Conservation (phyloP, 2,113 vertebrate species). For the Prunella fulvescens region DNA sequence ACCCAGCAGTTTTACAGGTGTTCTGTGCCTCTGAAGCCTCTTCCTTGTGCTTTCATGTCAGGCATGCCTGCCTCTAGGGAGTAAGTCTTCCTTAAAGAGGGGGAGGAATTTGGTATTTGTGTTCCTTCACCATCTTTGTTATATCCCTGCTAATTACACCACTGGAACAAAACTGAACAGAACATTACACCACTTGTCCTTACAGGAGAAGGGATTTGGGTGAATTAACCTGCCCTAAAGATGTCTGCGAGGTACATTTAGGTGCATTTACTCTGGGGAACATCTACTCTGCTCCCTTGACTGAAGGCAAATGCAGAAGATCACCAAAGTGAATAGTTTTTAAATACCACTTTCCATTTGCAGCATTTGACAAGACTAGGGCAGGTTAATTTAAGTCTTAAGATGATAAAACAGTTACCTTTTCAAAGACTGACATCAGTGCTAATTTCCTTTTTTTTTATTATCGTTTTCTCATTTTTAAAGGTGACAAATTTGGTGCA, state of each 20-base stretch:
- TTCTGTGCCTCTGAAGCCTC: background rate
- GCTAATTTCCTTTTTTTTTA: background rate
- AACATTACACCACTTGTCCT: background rate
- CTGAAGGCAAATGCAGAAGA: background rate
- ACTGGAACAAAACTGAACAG: background rate
- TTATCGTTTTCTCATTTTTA: background rate
- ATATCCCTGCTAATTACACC: background rate
- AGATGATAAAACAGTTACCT: background rate
- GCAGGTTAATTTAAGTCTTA: background rate
- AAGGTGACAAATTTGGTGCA: background rate
- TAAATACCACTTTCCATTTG: background rate
- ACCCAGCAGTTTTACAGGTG: background rate
- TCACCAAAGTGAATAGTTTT: background rate
- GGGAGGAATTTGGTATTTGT: background rate
- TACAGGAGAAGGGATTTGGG: background rate
- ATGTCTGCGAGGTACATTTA: accelerated
- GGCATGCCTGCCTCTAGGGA: background rate
- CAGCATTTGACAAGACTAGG: background rate
- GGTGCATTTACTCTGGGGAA: background rate
- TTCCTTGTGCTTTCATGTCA: background rate
- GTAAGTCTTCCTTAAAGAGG: background rate
- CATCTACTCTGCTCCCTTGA: background rate
- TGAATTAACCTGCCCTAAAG: background rate
- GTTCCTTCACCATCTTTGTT: background rate
- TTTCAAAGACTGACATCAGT: background rate